Conservation (phyloP, 1,140 invertebrate genomes). For the Phthorimaea operculella region DNA sequence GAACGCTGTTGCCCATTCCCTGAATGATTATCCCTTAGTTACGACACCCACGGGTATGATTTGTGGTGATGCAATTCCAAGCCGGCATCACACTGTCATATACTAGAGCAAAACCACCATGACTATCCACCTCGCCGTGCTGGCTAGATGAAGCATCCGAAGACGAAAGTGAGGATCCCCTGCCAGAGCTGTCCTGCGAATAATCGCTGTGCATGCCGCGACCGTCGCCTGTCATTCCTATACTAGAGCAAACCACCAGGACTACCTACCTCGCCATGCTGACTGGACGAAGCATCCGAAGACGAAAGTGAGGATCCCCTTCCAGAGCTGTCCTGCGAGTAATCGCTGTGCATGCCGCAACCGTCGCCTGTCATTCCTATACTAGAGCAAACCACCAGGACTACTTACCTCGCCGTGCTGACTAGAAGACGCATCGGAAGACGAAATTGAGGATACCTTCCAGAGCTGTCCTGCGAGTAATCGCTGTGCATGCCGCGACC, state of each 20-base stretch:
- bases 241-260: too few relatives aligned
- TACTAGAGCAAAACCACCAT: too few relatives aligned
- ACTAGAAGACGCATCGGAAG: slow-evolving; percentile 40
- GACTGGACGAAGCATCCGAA: slow-evolving; percentile 37
- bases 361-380: slow-evolving; percentile 50
- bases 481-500: slow-evolving; percentile 56
- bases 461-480: slow-evolving; percentile 49
- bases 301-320: slow-evolving; percentile 45
- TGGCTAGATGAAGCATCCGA: slow-evolving; percentile 38
- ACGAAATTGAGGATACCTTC: slow-evolving; percentile 40
- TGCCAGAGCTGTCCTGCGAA: slow-evolving; percentile 49
- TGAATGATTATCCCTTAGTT: too few relatives aligned
- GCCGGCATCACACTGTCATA: slow-evolving; percentile 44
- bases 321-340: slow-evolving; percentile 50
- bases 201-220: slow-evolving; percentile 54
- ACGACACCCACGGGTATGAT: slow-evolving; percentile 37
- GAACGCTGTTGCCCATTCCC: too few relatives aligned
- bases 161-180: slow-evolving; percentile 42
- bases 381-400: too few relatives aligned
- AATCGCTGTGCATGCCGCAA: slow-evolving; percentile 52
- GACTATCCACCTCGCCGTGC: slow-evolving; percentile 45
- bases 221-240: too few relatives aligned
- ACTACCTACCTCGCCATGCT: slow-evolving; percentile 36
- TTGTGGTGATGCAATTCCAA: too few relatives aligned
- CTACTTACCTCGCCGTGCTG: slow-evolving; percentile 43